These are phyloP conservation scores for Mesoclemmys tuberculata DNA, from an alignment of 2,113 vertebrate genomes.

Conservation along the genomic window DNA sequence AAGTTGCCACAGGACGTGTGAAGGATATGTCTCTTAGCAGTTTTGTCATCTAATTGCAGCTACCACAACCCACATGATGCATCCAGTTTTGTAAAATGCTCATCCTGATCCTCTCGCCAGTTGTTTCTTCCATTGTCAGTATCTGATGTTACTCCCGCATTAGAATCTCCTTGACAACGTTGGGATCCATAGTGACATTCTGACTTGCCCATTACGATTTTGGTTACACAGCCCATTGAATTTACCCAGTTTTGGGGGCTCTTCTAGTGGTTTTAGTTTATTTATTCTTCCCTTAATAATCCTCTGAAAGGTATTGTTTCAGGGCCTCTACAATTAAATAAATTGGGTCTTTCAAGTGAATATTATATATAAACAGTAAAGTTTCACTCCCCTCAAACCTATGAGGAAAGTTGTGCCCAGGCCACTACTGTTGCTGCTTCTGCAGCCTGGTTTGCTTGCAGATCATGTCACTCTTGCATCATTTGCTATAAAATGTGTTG, in stretches of 20 bases:
- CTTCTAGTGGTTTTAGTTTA: neutral
- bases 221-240: neutral
- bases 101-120: neutral
- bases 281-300: neutral
- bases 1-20: neutral
- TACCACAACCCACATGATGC: neutral
- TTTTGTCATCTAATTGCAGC: neutral
- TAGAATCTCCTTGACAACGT: neutral
- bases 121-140: neutral
- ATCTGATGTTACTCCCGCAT: neutral
- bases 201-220: neutral
- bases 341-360: neutral
- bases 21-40: neutral
- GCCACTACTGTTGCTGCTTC: neutral
- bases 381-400: neutral
- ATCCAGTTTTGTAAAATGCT: neutral
- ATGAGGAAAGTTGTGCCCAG: neutral
- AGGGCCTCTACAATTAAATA: neutral
- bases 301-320: neutral
- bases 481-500: slow-evolving; percentile 17
- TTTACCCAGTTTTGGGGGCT: neutral
- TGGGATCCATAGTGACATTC: neutral
- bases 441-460: neutral
- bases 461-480: slow-evolving; percentile 17
- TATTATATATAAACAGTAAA: neutral